phyloP scores from a whole-genome alignment of 37 sponge, comb jelly and placozoan species.

The Beroe forskalii region DNA sequence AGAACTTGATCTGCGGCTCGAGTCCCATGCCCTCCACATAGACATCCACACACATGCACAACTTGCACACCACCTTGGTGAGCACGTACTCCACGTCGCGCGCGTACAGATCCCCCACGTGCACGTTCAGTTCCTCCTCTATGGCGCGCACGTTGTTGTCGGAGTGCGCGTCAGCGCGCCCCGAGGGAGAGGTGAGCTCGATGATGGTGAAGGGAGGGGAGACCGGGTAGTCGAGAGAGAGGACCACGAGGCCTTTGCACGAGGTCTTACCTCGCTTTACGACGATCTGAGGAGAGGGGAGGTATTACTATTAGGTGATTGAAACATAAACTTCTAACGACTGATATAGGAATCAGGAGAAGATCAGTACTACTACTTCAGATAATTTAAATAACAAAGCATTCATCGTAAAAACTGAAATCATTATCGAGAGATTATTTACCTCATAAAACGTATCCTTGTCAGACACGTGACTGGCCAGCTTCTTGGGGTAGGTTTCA shows the following conservation, averaged over 20 bases:
- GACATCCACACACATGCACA: conserved; percentile 54
- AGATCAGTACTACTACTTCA: too few species aligned
- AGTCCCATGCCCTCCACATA: conserved; percentile 63
- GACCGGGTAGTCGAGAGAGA: conserved; percentile 49
- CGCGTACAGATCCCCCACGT: background rate
- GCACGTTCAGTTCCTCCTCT: conserved; percentile 56
- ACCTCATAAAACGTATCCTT: conserved; percentile 55
- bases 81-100: conserved; percentile 10
- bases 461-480: conserved; percentile 14
- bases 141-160: conserved; percentile 51
- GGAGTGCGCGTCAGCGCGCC: background rate
- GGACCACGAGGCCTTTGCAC: conserved; percentile 9
- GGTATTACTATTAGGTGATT: background rate
- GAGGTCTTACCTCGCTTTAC: conserved; percentile 39
- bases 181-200: background rate
- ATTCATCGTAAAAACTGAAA: too few species aligned
- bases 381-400: too few species aligned
- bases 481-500: background rate
- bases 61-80: conserved; percentile 12
- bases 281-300: conserved; percentile 4
- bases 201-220: conserved; percentile 45
- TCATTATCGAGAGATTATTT: too few species aligned
- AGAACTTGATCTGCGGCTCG: conserved; percentile 64
- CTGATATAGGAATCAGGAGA: background rate
- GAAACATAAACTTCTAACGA: background rate